Conservation (phyloP, 2,888 invertebrate species). For the Clostera curtula region DNA sequence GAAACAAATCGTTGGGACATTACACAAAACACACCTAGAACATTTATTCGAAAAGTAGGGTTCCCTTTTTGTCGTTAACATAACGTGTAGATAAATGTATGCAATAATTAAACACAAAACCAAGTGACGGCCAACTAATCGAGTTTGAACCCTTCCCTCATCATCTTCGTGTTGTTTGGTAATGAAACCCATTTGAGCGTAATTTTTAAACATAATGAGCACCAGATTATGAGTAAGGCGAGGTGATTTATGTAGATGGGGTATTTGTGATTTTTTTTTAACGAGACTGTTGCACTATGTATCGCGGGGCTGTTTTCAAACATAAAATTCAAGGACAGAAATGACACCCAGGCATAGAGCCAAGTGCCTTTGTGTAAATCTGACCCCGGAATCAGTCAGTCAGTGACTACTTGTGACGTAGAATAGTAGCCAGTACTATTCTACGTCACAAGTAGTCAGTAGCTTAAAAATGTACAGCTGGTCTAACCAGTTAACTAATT, state of each 20-base stretch:
- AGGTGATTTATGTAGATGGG: not conserved
- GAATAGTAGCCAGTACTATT: no score
- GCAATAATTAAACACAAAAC: conserved; percentile 64
- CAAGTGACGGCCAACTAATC: conserved; percentile 54
- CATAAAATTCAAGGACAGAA: no score
- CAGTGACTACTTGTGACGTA: no score
- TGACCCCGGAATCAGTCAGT: no score
- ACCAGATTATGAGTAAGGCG: not conserved
- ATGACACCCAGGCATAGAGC: no score
- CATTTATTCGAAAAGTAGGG: conserved; percentile 60
- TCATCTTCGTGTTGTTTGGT: conserved; percentile 19
- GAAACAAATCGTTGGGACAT: no score
- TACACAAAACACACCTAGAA: no score
- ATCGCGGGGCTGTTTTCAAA: no score
- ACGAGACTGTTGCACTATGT: not conserved
- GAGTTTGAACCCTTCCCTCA: conserved; percentile 38
- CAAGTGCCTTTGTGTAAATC: no score
- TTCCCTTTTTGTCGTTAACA: conserved; percentile 61
- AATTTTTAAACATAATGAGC: conserved; percentile 16
- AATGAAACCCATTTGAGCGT: conserved; percentile 18
- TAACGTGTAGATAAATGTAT: conserved; percentile 68
- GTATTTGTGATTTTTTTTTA: not conserved
- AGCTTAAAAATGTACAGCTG: no score
- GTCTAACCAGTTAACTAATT: no score
- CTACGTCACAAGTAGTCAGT: no score